Conservation (phyloP, 2,888 invertebrate species). For the Exocentrus adspersus region DNA sequence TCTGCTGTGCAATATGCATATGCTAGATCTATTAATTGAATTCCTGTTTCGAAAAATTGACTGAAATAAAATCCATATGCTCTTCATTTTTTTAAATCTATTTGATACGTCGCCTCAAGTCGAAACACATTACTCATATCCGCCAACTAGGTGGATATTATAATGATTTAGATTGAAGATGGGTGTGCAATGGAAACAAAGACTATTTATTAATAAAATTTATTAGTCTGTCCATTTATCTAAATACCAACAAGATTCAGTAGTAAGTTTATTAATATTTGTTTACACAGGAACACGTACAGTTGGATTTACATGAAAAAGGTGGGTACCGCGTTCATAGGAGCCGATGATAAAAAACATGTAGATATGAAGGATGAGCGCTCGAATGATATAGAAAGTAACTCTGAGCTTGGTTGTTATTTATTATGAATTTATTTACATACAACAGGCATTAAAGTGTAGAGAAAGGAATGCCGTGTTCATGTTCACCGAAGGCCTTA, state of each 20-base stretch:
- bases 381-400: slow-evolving; percentile 18
- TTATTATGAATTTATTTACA: slow-evolving; percentile 17
- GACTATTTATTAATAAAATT: background rate
- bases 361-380: slow-evolving; percentile 17
- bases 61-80: too few species aligned
- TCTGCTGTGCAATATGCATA: too few species aligned
- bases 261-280: slow-evolving; percentile 12
- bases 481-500: slow-evolving; percentile 6
- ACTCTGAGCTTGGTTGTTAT: slow-evolving; percentile 12
- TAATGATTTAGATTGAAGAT: background rate
- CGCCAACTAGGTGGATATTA: too few species aligned
- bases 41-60: too few species aligned
- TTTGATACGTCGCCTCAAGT: too few species aligned
- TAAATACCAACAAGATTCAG: slow-evolving; percentile 1
- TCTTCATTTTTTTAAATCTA: too few species aligned
- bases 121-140: too few species aligned
- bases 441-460: slow-evolving; percentile 4
- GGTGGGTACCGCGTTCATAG: slow-evolving; percentile 4
- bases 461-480: slow-evolving; percentile 6
- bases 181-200: background rate
- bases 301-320: slow-evolving; percentile 19
- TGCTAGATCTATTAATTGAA: too few species aligned
- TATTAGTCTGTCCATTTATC: slow-evolving; percentile 1
- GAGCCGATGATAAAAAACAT: slow-evolving; percentile 9
- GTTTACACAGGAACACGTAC: slow-evolving; percentile 13